A percentile compares a stretch with the other conserved stretches of the same genome.
Evolutionary conservation across 2,113 vertebrate genomes (phyloP).

Genomic region (Channa maculata): DNA sequence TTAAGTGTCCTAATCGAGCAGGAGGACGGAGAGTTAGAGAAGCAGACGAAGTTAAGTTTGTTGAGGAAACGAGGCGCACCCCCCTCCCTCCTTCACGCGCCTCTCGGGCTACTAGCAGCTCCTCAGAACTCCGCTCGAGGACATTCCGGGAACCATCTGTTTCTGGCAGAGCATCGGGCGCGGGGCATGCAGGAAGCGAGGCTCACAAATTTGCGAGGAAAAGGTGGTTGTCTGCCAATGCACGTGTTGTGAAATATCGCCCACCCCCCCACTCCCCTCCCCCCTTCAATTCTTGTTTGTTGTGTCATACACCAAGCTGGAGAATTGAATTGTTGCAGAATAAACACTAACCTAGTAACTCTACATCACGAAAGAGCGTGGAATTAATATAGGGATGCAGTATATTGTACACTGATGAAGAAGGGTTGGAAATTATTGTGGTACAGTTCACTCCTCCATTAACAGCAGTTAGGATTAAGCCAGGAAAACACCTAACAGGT

Average conservation of each 20-base stretch:
- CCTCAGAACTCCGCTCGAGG: conserved; percentile 81
- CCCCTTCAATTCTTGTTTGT: conserved; percentile 61
- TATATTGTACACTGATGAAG: no score
- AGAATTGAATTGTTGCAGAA: conserved; percentile 71
- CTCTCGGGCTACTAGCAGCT: conserved; percentile 80
- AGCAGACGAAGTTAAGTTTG: conserved; percentile 64
- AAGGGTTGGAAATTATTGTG: conserved; percentile 2
- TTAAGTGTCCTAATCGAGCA: conserved; percentile 28
- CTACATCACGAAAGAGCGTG: conserved; percentile 19
- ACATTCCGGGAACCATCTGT: conserved; percentile 89
- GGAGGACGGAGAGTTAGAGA: conserved; percentile 33
- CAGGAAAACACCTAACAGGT: conserved; percentile 24
- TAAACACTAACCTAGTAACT: conserved; percentile 36
- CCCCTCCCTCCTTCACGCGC: conserved; percentile 59
- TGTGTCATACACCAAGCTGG: conserved; percentile 58
- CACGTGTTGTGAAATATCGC: conserved; percentile 75
- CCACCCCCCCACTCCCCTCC: not conserved
- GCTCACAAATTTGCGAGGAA: conserved; percentile 81
- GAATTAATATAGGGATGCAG: not conserved
- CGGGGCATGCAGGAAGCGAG: conserved; percentile 81
- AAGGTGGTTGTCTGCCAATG: conserved; percentile 84
- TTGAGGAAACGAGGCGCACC: conserved; percentile 9
- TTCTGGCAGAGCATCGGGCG: conserved; percentile 74
- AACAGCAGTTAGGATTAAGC: not conserved
- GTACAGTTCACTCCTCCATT: not conserved